phyloP scores from a whole-genome alignment of 35 echinoderm and acorn worm species.

The Heliocidaris erythrogramma region DNA sequence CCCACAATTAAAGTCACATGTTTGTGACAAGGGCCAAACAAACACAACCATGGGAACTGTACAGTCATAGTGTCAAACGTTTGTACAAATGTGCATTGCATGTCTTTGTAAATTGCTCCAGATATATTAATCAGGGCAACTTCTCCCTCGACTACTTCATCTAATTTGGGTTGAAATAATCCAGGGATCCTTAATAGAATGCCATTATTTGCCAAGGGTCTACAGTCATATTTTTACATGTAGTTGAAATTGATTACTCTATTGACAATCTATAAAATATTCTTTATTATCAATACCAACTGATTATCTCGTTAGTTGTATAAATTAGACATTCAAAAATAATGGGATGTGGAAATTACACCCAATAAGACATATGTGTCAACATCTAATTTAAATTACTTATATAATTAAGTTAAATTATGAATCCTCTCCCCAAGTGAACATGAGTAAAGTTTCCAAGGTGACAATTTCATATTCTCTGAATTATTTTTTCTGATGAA shows the following conservation, averaged over 20 bases:
- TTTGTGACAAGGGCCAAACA: background rate
- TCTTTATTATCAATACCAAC: background rate
- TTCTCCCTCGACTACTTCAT: constrained; percentile 3
- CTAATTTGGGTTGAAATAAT: background rate
- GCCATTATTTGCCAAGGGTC: background rate
- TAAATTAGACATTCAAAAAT: no score
- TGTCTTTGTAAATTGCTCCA: background rate
- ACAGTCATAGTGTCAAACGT: background rate
- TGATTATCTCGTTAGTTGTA: background rate
- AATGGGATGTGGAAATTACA: no score
- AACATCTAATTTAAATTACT: no score
- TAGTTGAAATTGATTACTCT: background rate
- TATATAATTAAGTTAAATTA: no score
- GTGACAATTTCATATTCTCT: no score
- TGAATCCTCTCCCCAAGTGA: no score
- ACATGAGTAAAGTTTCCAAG: no score
- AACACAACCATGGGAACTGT: background rate
- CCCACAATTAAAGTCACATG: background rate
- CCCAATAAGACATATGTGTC: no score
- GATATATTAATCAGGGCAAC: background rate
- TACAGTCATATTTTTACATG: constrained; percentile 3
- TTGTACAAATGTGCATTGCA: background rate
- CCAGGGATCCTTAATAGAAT: background rate
- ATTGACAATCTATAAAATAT: background rate
- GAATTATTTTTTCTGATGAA: no score